Evolutionary conservation across 2,797 vertebrate species (phyloP), one percentile per base, ranked within the genome.

Genomic region (Rachycentron canadum): DNA sequence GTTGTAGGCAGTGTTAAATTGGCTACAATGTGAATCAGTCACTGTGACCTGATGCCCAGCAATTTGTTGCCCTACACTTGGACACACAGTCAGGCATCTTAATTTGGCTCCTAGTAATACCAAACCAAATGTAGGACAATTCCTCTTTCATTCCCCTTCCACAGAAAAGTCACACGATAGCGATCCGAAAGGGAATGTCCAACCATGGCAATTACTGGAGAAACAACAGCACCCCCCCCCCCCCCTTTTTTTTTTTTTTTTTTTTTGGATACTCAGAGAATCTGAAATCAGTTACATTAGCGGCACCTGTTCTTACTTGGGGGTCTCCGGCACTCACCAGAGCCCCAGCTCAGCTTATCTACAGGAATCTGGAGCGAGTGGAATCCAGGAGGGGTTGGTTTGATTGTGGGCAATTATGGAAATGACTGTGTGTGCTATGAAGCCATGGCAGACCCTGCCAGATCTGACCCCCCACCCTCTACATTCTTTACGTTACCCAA

Each of bases 221-320:
- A 88, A 92, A 88, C 81, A 90, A 89, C 83, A 84, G 26, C 56
- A 70, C 16, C 69, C 58, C 52, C 38, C 23, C 17, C 45, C 62
- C 38, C n/a, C 45, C 28, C n/a, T n/a, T n/a, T n/a, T 43, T 34
- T 41, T 7, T 26, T 14, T 61, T 32, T 32, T 19, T 45, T 59
- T 68, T 75, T 73, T 73, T 50, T 45, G 82, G 74, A 84, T 77
- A 70, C 76, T 68, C 66, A 64, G 82, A 88, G 82, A 91, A 92
- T 88, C 90, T 93, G 87, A 91, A 92, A 94, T 93, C 89, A 89
- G 88, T 90, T 89, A 85, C 85, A 92, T 94, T 90, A 91, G 88
- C 79, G 76, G 93, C 94, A 96, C 95, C 95, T 96, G 95, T 92
- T 95, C 94, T 93, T 93, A 94, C 93, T 94, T 94, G 95, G 95